Evolutionary conservation across 2,113 vertebrate genomes (phyloP), one percentile per base, ranked within the genome.

Genomic region (Microtus montanus): DNA sequence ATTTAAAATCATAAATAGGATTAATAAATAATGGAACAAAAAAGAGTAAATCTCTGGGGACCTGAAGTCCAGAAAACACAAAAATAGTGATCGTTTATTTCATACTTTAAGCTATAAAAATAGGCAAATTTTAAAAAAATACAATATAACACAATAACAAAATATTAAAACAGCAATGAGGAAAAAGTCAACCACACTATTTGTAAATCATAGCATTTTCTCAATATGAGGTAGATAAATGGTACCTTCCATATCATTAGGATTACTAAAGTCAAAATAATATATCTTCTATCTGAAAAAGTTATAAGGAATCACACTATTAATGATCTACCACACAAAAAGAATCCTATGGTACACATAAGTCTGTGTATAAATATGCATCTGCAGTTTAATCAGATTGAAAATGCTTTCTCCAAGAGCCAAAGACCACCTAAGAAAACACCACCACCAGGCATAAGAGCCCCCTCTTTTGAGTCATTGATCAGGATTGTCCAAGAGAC

Each of bases 1-100:
- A 77, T 11, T 49, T 58, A 89, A 93, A 64, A 96, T 54, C 70
- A 96, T 22, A 95, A 17, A 89, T 88, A 54, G n/a, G 52, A 90
- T 89, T 77, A 89, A n/a, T 92, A 96, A 91, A 63, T 92, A 95
- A 90, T 85, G 44, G 95, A 92, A 28, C 35, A 58, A 89, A 93
- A 92, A 58, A 66, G 70, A 44, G 49, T 77, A 44, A 49, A 5
- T 89, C 77, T 93, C 82, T 91, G 44, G 22, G 15, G 38, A 84
- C 20, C 70, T 86, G 26, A 90, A 94, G 52, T 35, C 5, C 9
- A 89, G 26, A 24, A 54, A 92, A 94, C 88, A 85, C 88, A 64
- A 87, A 95, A 92, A 75, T 8, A 78, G 5, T 84, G 38, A 66
- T 58, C 26, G n/a, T 24, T 63, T 87, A 86, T 84, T 93, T 82